phyloP scores from a whole-genome alignment of 92 coral and sea anemone species.

The Blastomussa wellsi region DNA sequence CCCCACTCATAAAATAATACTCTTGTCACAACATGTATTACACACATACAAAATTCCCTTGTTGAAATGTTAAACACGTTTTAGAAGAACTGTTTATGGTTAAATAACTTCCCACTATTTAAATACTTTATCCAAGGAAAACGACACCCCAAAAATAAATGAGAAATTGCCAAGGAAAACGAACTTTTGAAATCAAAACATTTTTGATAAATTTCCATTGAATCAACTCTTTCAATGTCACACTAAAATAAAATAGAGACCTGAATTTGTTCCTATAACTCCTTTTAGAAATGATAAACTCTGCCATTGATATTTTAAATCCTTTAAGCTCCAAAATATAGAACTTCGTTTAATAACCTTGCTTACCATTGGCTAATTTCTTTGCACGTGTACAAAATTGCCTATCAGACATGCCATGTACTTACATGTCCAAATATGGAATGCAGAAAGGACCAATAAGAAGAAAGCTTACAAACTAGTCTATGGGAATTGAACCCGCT shows the following conservation, averaged over 20 bases:
- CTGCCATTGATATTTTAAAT: neutral
- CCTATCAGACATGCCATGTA: neutral
- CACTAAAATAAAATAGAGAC: slow-evolving; percentile 28
- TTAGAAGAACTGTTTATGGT: slow-evolving; percentile 9
- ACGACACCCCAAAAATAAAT: slow-evolving; percentile 19
- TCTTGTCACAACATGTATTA: neutral
- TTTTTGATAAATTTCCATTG: neutral
- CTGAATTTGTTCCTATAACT: slow-evolving; percentile 6
- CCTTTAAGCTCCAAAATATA: slow-evolving; percentile 23
- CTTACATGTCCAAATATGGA: slow-evolving; percentile 15
- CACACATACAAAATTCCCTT: slow-evolving; percentile 12
- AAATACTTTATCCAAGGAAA: neutral
- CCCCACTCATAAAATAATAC: neutral
- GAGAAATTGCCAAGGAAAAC: neutral
- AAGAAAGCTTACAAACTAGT: neutral
- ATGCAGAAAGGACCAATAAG: neutral
- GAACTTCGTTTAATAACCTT: slow-evolving; percentile 5
- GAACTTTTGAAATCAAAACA: neutral
- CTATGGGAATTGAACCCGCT: neutral
- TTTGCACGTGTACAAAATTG: neutral
- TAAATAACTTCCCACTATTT: slow-evolving; percentile 4
- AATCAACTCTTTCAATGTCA: neutral
- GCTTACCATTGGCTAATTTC: neutral
- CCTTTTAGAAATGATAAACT: slow-evolving; percentile 42
- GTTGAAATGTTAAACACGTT: neutral